Evolutionary conservation across 2,113 vertebrate genomes (phyloP).

Genomic region (Sphaerodactylus townsendi): DNA sequence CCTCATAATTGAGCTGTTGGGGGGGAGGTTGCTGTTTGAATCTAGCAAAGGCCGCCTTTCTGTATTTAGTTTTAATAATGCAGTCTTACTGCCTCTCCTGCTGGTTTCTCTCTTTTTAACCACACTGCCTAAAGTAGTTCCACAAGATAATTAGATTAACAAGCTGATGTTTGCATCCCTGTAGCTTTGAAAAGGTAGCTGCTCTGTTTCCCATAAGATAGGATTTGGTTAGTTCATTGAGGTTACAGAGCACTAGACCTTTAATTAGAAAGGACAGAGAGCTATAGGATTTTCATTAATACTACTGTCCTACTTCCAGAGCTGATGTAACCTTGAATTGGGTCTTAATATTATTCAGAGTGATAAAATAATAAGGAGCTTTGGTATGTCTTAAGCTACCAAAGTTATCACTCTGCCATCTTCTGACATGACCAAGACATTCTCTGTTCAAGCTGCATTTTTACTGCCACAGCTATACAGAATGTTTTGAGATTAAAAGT

Average conservation of each 20-base stretch:
- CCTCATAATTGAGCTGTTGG: constrained; percentile 7
- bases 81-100: constrained; percentile 30
- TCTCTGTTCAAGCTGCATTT: constrained; percentile 7
- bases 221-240: constrained; percentile 40
- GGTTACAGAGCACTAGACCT: constrained; percentile 44
- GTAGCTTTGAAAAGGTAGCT: constrained; percentile 37
- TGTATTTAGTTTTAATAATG: constrained; percentile 34
- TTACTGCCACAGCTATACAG: not conserved
- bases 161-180: constrained; percentile 5
- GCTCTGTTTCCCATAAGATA: constrained; percentile 28
- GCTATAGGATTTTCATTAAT: constrained; percentile 2
- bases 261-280: constrained; percentile 17
- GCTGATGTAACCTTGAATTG: constrained; percentile 36
- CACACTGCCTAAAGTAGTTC: constrained; percentile 44
- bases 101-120: constrained; percentile 46
- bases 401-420: not conserved
- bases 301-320: constrained; percentile 2
- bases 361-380: constrained; percentile 12
- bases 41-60: constrained; percentile 20
- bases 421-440: constrained; percentile 1
- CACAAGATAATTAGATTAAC: constrained; percentile 56
- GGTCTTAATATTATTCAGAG: constrained; percentile 30
- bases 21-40: constrained; percentile 20
- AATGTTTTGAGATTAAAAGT: constrained; percentile 11
- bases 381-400: constrained; percentile 25